phyloP scores from a whole-genome alignment of 1,140 invertebrate species.

The Kradibia gibbosae region DNA sequence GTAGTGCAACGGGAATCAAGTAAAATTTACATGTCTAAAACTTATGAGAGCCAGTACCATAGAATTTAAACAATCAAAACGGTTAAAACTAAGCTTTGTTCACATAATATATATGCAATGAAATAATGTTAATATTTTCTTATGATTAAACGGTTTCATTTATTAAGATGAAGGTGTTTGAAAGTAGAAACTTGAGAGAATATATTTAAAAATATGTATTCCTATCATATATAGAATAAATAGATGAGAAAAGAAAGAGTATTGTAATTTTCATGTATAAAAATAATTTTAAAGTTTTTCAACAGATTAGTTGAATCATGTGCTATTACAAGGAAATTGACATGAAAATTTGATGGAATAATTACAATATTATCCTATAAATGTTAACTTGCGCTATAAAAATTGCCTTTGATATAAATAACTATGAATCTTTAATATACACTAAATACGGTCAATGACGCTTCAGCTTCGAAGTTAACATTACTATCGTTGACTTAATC shows the following conservation, averaged over 20 bases:
- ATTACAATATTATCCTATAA: no score
- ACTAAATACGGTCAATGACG: no score
- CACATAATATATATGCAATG: background rate
- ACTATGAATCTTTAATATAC: no score
- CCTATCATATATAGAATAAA: background rate
- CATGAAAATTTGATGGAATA: no score
- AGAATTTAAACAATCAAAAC: background rate
- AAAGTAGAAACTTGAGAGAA: background rate
- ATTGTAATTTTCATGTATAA: no score
- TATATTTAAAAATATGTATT: background rate
- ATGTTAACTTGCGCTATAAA: no score
- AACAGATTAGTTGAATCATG: no score
- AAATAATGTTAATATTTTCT: background rate
- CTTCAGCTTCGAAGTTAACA: no score
- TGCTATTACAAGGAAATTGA: no score
- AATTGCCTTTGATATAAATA: no score
- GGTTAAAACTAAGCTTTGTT: background rate
- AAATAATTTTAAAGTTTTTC: no score
- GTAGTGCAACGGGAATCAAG: background rate
- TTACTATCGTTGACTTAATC: no score
- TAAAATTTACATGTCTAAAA: conserved; percentile 28
- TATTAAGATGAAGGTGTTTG: background rate
- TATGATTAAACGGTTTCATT: background rate
- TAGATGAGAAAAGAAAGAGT: background rate
- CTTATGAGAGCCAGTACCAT: background rate